A percentile compares a stretch with the other conserved stretches of the same genome.
These are phyloP conservation scores for Aphidius gifuensis DNA, from an alignment of 1,140 invertebrate species.

Conservation along the genomic window DNA sequence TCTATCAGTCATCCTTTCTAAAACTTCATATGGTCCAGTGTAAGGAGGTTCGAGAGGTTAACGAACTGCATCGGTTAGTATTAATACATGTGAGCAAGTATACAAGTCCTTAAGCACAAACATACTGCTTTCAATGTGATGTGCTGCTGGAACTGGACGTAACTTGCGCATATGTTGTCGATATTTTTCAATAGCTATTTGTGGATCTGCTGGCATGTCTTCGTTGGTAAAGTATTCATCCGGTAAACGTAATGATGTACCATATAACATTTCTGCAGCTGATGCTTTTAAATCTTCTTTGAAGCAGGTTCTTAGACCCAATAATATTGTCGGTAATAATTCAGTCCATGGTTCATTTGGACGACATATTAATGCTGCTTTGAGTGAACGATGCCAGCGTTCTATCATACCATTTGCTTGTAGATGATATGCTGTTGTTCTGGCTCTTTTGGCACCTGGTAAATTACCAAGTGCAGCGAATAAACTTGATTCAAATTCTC, in stretches of 20 bases:
- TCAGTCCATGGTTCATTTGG: no score
- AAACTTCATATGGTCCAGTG: constrained; percentile 29
- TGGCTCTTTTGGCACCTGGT: no score
- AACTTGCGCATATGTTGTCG: no score
- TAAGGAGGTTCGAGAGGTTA: constrained; percentile 30
- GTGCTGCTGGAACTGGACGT: constrained; percentile 11
- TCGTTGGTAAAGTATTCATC: constrained; percentile 32
- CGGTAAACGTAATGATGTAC: constrained; percentile 36
- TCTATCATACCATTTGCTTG: no score
- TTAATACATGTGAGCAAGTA: constrained; percentile 30
- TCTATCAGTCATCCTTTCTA: constrained; percentile 24
- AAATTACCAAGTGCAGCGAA: no score
- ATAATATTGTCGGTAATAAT: constrained; percentile 45
- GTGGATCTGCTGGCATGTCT: no score
- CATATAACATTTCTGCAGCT: constrained; percentile 44
- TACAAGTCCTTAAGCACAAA: constrained; percentile 20
- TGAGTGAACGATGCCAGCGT: no score
- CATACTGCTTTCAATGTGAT: constrained; percentile 18
- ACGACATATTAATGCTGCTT: no score
- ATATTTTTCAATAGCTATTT: no score
- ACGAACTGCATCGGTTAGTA: constrained; percentile 26
- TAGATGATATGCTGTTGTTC: no score
- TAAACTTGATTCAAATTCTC: no score
- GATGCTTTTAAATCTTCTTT: constrained; percentile 42
- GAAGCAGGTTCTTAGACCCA: constrained; percentile 40